Evolutionary conservation across 2,797 vertebrate genomes (phyloP).

Genomic region (Schizopygopsis pylzovi): DNA sequence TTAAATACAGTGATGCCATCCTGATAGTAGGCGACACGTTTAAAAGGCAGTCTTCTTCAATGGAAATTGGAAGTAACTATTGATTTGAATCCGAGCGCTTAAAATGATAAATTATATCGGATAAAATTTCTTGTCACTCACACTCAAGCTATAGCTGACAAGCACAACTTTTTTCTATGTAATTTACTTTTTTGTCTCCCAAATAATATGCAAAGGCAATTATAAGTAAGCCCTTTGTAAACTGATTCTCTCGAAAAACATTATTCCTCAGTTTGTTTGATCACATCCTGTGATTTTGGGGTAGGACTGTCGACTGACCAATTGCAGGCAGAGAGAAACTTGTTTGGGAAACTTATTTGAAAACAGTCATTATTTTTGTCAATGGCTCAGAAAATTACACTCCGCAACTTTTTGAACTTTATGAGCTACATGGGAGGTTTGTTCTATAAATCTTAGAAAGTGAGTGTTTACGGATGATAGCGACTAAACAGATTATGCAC

Average conservation of each 20-base stretch:
- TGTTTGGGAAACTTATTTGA: neutral
- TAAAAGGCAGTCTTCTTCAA: neutral
- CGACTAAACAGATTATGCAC: neutral
- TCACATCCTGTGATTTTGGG: neutral
- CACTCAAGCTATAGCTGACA: neutral
- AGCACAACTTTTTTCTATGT: neutral
- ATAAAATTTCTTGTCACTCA: neutral
- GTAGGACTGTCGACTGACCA: neutral
- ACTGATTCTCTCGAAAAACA: neutral
- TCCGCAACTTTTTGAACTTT: neutral
- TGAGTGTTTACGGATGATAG: neutral
- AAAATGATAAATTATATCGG: neutral
- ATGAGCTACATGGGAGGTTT: neutral
- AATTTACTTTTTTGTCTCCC: neutral
- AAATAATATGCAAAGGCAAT: neutral
- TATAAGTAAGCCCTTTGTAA: neutral
- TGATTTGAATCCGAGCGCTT: neutral
- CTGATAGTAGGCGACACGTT: neutral
- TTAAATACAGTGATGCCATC: neutral
- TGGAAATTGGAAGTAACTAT: constrained; percentile 11
- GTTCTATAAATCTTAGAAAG: neutral
- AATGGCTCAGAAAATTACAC: neutral
- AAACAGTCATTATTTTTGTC: neutral
- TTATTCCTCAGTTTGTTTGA: neutral
- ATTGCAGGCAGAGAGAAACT: neutral